Percentiles rank a stretch among this genome's conserved stretches.
phyloP scores from a whole-genome alignment of 2,797 vertebrate genomes.

The Microchirus variegatus region DNA sequence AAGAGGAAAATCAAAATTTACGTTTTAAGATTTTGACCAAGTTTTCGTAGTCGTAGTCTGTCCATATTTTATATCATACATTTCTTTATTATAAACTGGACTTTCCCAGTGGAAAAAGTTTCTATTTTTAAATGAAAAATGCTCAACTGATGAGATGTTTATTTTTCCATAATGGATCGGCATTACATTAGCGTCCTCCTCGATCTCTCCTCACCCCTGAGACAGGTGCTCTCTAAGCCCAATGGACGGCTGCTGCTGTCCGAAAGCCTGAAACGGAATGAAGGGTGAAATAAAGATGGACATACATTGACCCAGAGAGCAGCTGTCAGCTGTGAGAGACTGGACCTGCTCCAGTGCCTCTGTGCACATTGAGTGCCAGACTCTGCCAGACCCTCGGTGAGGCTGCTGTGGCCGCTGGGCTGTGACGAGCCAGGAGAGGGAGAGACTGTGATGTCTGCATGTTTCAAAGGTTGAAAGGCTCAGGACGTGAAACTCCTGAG shows the following conservation, averaged over 20 bases:
- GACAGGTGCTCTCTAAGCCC: slow-evolving; percentile 66
- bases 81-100: background rate
- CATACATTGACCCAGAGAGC: slow-evolving; percentile 22
- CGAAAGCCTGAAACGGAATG: slow-evolving; percentile 26
- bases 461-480: slow-evolving; percentile 23
- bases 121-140: slow-evolving; percentile 14
- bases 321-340: slow-evolving; percentile 58
- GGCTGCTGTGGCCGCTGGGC: slow-evolving; percentile 39
- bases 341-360: slow-evolving; percentile 42
- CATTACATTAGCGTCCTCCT: slow-evolving; percentile 36
- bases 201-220: slow-evolving; percentile 45
- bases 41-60: no score
- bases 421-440: slow-evolving; percentile 47
- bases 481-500: slow-evolving; percentile 44
- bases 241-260: slow-evolving; percentile 8
- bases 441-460: slow-evolving; percentile 27
- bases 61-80: no score
- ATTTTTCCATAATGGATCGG: slow-evolving; percentile 34
- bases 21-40: no score
- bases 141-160: slow-evolving; percentile 25
- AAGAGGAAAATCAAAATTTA: no score
- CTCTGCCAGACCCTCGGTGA: slow-evolving; percentile 41
- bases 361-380: slow-evolving; percentile 32
- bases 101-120: background rate
- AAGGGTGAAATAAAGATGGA: slow-evolving; percentile 42